These are phyloP conservation scores for Tringa solitaria DNA, from an alignment of 2,113 vertebrate genomes.

Conservation along the genomic window DNA sequence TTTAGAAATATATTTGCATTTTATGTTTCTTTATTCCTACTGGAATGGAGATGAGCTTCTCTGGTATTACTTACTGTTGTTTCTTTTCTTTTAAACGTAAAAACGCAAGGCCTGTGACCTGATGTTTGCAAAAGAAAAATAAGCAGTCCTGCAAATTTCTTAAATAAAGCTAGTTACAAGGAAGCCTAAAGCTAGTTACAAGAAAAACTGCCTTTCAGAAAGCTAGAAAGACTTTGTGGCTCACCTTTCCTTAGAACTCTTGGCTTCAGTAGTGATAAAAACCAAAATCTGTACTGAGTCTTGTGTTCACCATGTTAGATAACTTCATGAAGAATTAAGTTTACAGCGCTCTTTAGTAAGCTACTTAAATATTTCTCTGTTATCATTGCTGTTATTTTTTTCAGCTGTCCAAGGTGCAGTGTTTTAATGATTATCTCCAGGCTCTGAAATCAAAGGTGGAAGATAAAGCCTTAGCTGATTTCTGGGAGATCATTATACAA, in stretches of 20 bases:
- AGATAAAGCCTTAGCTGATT: slow-evolving; percentile 81
- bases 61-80: background rate
- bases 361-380: background rate
- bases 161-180: background rate
- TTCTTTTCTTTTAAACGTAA: background rate
- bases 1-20: background rate
- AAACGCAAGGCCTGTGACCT: background rate
- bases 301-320: background rate
- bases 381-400: background rate
- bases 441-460: slow-evolving; percentile 84
- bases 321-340: background rate
- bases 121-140: background rate
- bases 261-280: background rate
- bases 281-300: background rate
- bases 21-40: background rate
- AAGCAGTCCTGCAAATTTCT: background rate
- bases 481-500: slow-evolving; percentile 91
- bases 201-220: too few species aligned
- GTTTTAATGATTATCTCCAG: slow-evolving; percentile 88
- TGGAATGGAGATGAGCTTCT: background rate
- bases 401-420: slow-evolving; percentile 77
- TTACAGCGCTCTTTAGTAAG: background rate
- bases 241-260: background rate
- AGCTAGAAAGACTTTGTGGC: too few species aligned
- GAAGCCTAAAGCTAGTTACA: background rate